These are phyloP conservation scores for Sporophila hypoxantha DNA, from an alignment of 2,113 vertebrate species.

Conservation along the genomic window DNA sequence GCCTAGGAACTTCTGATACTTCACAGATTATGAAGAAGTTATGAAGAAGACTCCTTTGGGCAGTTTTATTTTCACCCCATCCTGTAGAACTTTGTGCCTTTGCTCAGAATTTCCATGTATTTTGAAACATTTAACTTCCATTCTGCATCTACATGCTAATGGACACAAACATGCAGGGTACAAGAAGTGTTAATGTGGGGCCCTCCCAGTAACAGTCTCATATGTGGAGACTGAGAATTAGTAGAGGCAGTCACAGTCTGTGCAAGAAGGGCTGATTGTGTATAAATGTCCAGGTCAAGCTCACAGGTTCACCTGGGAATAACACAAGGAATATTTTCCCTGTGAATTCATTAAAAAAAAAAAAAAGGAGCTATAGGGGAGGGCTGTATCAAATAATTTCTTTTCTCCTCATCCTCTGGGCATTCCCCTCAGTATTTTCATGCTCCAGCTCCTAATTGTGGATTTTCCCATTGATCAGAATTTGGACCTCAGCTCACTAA, in stretches of 20 bases:
- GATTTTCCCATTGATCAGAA: neutral
- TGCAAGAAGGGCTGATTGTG: accelerated
- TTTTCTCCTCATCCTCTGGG: neutral
- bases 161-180: neutral
- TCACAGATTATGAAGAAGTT: neutral
- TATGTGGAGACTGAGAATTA: neutral
- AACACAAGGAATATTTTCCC: neutral
- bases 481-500: neutral
- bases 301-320: neutral
- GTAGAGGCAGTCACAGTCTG: neutral
- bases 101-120: neutral
- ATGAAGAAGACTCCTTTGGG: neutral
- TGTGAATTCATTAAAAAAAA: neutral
- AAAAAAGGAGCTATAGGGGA: neutral
- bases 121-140: neutral
- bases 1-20: neutral
- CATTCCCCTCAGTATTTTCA: neutral
- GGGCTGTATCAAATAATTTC: neutral
- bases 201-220: neutral
- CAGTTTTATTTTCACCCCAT: neutral
- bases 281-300: neutral
- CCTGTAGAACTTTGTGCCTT: neutral
- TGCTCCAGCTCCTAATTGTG: neutral
- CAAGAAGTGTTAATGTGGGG: neutral
- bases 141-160: neutral